Evolutionary conservation across 2,113 vertebrate genomes (phyloP).

Genomic region (Epinephelus fuscoguttatus): DNA sequence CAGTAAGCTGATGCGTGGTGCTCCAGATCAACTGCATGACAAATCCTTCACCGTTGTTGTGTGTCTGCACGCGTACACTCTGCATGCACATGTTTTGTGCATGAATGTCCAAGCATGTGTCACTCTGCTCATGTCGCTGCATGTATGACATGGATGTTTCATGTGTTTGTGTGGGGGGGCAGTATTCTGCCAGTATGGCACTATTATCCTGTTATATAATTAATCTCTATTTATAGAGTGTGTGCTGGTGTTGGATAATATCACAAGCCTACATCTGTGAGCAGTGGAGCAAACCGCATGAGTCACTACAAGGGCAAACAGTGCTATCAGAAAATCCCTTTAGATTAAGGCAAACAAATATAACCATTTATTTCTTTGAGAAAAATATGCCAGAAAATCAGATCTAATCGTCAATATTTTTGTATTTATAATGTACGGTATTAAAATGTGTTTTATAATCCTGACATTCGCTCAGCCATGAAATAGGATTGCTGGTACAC

Average conservation of each 20-base stretch:
- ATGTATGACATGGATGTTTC: slow-evolving; percentile 6
- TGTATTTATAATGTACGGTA: not conserved
- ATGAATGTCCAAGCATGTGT: not conserved
- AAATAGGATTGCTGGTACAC: not conserved
- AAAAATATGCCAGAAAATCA: not conserved
- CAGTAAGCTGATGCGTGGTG: not conserved
- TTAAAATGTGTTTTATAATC: not conserved
- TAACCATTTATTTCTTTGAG: not conserved
- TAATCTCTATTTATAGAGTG: slow-evolving; percentile 49
- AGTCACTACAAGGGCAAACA: slow-evolving; percentile 26
- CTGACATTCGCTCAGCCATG: not conserved
- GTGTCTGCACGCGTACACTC: not conserved
- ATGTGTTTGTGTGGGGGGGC: slow-evolving; percentile 17
- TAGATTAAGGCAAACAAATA: not conserved
- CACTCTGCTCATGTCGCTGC: not conserved
- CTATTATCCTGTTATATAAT: slow-evolving; percentile 65
- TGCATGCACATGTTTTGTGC: not conserved
- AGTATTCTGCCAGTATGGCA: slow-evolving; percentile 17
- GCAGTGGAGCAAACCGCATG: slow-evolving; percentile 18
- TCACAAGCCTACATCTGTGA: slow-evolving; percentile 40
- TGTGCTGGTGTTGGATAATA: slow-evolving; percentile 59
- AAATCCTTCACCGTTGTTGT: not conserved
- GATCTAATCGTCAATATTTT: not conserved
- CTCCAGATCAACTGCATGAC: not conserved
- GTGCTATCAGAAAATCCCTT: slow-evolving; percentile 1